Evolutionary conservation across 1,140 invertebrate genomes (phyloP).

Genomic region (Macrobrachium nipponense): DNA sequence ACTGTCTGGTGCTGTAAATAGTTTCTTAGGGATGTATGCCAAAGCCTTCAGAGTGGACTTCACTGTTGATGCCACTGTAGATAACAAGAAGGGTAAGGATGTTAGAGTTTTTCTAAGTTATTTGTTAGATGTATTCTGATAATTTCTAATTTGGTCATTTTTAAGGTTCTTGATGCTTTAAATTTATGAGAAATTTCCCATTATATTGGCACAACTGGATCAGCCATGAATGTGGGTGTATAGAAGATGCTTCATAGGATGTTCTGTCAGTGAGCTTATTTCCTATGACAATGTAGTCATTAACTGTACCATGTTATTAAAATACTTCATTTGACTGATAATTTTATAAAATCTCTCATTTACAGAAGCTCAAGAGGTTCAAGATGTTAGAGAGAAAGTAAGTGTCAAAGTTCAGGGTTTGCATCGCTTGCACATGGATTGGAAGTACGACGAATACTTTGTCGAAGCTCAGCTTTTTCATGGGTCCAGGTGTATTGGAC

Average conservation of each 20-base stretch:
- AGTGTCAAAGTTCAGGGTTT: constrained; percentile 86
- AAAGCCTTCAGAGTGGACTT: constrained; percentile 88
- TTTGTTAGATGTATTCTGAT: not conserved
- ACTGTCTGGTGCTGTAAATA: constrained; percentile 79
- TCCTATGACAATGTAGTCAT: not conserved
- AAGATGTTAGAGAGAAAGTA: constrained; percentile 82
- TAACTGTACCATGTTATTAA: not conserved
- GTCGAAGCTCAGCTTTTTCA: constrained; percentile 87
- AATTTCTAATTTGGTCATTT: no score
- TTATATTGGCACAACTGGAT: no score
- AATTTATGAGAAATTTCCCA: no score
- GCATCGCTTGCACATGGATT: constrained; percentile 81
- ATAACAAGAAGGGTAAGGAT: constrained; percentile 43
- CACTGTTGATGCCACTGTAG: constrained; percentile 68
- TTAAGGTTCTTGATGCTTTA: no score
- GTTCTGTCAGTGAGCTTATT: not conserved
- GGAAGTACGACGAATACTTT: constrained; percentile 87
- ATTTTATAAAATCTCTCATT: not conserved
- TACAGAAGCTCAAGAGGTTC: constrained; percentile 63
- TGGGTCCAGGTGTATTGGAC: constrained; percentile 82
- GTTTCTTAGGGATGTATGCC: constrained; percentile 84
- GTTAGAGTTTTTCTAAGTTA: not conserved
- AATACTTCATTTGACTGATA: constrained; percentile 9
- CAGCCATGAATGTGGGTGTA: no score
- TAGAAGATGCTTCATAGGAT: not conserved